phyloP scores from a whole-genome alignment of 2,113 vertebrate species.

The Clarias gariepinus region DNA sequence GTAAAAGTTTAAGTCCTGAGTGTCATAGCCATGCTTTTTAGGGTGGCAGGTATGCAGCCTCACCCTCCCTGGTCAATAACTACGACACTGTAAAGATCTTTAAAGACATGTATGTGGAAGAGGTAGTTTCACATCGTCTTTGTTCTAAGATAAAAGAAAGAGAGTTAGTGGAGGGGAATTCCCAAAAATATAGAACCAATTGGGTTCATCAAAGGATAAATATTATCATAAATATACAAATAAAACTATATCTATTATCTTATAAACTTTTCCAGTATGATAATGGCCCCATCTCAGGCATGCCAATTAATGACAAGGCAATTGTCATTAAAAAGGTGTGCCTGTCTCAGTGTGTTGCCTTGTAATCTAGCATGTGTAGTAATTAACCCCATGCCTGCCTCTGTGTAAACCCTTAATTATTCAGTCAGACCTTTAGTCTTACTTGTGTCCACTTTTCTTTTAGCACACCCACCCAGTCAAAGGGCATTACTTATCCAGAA shows the following conservation, averaged over 20 bases:
- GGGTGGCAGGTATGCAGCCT: background rate
- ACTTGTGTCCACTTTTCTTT: conserved; percentile 1
- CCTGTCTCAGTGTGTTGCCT: background rate
- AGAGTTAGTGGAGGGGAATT: background rate
- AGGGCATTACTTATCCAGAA: conserved; percentile 29
- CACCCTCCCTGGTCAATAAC: background rate
- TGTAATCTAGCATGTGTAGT: background rate
- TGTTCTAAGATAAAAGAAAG: background rate
- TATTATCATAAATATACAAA: background rate
- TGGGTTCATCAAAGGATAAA: too few relatives aligned
- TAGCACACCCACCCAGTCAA: background rate
- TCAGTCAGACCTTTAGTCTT: conserved; percentile 39
- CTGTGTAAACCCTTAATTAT: conserved; percentile 32
- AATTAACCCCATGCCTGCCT: conserved; percentile 30
- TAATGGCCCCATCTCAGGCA: background rate
- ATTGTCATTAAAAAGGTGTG: background rate
- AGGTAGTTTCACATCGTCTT: background rate
- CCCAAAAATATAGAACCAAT: background rate
- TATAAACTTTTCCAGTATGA: background rate
- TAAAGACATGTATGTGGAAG: background rate
- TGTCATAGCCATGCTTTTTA: background rate
- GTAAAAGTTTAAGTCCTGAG: background rate
- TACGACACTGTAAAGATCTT: background rate
- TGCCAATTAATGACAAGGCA: background rate
- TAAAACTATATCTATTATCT: background rate